Percentiles rank a stretch among this genome's conserved stretches.
These are phyloP conservation scores for Ascaphus truei DNA, from an alignment of 2,113 vertebrate species.

Conservation along the genomic window DNA sequence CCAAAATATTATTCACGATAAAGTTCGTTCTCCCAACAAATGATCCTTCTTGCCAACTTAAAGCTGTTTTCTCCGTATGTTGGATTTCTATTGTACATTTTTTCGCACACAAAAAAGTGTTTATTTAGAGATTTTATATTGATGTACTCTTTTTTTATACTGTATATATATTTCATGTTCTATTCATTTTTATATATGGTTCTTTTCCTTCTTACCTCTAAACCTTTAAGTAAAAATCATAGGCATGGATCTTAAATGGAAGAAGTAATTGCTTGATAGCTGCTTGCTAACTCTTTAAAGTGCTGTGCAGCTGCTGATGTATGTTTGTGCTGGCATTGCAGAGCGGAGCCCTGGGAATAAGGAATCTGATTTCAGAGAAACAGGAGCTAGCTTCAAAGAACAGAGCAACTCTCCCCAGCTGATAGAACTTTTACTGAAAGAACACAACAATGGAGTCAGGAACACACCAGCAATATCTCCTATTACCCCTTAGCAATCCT, in stretches of 20 bases:
- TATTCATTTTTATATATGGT: background rate
- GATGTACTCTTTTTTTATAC: background rate
- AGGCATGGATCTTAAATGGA: conserved; percentile 43
- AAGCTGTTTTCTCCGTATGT: background rate
- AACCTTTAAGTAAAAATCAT: conserved; percentile 41
- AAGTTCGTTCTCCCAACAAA: background rate
- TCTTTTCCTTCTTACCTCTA: conserved; percentile 20
- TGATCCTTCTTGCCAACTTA: background rate
- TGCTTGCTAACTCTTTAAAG: conserved; percentile 55
- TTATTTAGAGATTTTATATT: conserved; percentile 5
- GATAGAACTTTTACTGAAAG: conserved; percentile 66
- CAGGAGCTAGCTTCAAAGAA: conserved; percentile 73
- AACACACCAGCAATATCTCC: conserved; percentile 53
- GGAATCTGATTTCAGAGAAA: conserved; percentile 75
- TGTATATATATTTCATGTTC: background rate
- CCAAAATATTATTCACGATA: too few species aligned
- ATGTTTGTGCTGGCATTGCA: conserved; percentile 68
- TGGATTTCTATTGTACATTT: conserved; percentile 6
- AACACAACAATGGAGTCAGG: conserved; percentile 70
- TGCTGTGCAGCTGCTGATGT: conserved; percentile 63
- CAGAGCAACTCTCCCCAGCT: conserved; percentile 63
- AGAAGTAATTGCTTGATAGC: conserved; percentile 52
- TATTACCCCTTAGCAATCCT: conserved; percentile 48
- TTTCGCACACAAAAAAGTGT: conserved; percentile 2
- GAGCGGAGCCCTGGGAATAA: conserved; percentile 64